Evolutionary conservation across 2,888 invertebrate genomes (phyloP), one percentile per base, ranked within the genome.

Genomic region (Habroteleia sp.): DNA sequence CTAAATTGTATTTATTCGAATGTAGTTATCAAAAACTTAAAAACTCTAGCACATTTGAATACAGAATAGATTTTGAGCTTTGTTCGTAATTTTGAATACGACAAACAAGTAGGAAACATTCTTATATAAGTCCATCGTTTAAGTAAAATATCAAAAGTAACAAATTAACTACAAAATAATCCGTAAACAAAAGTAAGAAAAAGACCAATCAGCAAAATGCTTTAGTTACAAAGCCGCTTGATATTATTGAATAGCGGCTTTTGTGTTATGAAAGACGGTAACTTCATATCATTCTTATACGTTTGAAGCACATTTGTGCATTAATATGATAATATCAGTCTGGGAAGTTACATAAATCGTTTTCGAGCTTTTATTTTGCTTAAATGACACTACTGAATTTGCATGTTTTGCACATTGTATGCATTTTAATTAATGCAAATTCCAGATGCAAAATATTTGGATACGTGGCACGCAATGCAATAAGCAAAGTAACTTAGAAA

Each of bases 291-390:
- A 14, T 60, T 60, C 29, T 33, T 27, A 16, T 69, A 60, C 25
- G 20, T 42, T 60, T 60, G 42, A 42, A 48, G 35, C 48, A 41
- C 46, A 68, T 27, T 33, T 68, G 48, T 66, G 39, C 46, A 56
- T 66, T 68, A 48, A 58, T 54, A 54, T 65, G 52, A 54, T 65
- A 65, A 65, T 56, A 48, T 48, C 68, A 48, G 58, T 68, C 68
- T 58, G 50, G 11, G n/a, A 41, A 68, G 58, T 68, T 68, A 58
- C 58, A 56, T 68, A 58, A 56, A 68, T 68, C 41, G 56, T n/a
- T 66, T 17, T 37, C 13, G 41, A 25, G 41, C 41, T 48, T 48
- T 48, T 56, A 58, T 58, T 58, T 48, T 54, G 20, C 17, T 35
- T 29, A 44, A 65, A 54, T 44, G 11, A 37, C 48, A 20, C 39